Evolutionary conservation across 2,113 vertebrate genomes (phyloP).

Genomic region (Myodes glareolus): DNA sequence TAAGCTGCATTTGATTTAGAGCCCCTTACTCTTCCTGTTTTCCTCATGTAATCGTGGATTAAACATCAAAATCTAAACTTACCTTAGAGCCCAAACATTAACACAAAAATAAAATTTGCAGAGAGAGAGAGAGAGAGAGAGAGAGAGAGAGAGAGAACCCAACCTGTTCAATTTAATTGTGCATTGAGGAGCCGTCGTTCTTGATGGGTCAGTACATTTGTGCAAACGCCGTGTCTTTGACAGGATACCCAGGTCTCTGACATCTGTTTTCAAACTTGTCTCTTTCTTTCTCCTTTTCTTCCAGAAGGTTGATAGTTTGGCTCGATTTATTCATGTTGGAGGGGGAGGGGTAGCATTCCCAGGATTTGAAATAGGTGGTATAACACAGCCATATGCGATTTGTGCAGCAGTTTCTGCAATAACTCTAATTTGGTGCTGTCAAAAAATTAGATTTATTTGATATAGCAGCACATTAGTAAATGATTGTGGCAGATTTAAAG

Average conservation of each 20-base stretch:
- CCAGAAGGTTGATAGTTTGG: constrained; percentile 85
- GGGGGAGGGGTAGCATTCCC: constrained; percentile 83
- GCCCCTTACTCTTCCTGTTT: neutral
- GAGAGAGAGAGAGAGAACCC: too few relatives aligned
- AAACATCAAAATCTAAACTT: constrained; percentile 19
- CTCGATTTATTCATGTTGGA: constrained; percentile 84
- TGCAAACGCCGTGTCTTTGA: constrained; percentile 65
- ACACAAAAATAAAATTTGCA: constrained; percentile 20
- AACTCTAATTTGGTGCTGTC: constrained; percentile 90
- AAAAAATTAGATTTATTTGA: constrained; percentile 90
- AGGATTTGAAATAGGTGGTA: constrained; percentile 89
- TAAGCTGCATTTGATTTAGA: neutral
- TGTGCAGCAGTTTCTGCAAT: constrained; percentile 90
- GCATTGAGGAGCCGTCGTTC: neutral
- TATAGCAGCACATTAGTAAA: constrained; percentile 89
- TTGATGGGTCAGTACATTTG: neutral
- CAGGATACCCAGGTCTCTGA: constrained; percentile 69
- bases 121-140: too few relatives aligned
- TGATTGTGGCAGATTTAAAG: constrained; percentile 87
- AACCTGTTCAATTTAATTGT: constrained; percentile 37
- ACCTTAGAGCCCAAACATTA: constrained; percentile 37
- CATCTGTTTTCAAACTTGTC: constrained; percentile 83
- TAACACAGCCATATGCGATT: constrained; percentile 90
- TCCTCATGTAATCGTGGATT: neutral
- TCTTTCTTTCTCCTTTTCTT: constrained; percentile 70